Conservation (phyloP, 2,888 invertebrate species). For the Leptinotarsa peninsularis region DNA sequence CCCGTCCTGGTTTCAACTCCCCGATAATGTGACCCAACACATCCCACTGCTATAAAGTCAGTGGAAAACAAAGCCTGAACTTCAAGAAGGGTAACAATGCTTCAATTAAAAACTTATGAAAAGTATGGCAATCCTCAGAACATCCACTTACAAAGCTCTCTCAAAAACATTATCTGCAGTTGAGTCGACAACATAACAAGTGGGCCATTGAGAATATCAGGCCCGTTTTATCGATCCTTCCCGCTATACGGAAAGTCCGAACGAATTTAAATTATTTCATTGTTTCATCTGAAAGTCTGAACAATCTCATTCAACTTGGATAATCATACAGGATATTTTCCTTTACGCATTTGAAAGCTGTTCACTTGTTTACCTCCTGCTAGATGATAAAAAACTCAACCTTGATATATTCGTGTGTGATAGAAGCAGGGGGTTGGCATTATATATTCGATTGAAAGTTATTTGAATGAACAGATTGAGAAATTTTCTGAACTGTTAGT, state of each 20-base stretch:
- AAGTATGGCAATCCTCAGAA: conserved; percentile 37
- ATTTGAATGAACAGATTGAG: no score
- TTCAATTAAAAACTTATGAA: conserved; percentile 40
- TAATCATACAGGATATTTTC: neutral
- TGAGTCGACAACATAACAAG: conserved; percentile 35
- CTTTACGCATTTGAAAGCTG: neutral
- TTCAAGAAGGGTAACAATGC: conserved; percentile 36
- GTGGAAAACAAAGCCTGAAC: conserved; percentile 30
- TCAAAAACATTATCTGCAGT: conserved; percentile 36
- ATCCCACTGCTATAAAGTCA: conserved; percentile 18
- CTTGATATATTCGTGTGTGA: no score
- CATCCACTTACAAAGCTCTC: conserved; percentile 31
- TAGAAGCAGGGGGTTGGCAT: no score
- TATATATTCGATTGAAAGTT: no score
- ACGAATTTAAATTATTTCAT: conserved; percentile 14
- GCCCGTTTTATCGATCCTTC: conserved; percentile 16
- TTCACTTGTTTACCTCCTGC: no score
- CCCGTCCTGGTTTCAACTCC: neutral
- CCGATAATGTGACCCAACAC: neutral
- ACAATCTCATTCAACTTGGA: neutral
- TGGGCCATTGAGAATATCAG: conserved; percentile 23
- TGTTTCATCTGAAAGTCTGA: neutral
- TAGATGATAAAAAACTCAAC: no score
- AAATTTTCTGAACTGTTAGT: no score
- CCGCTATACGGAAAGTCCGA: neutral